Conservation (phyloP, 1,140 invertebrate species). For the Lordiphosa collinella region DNA sequence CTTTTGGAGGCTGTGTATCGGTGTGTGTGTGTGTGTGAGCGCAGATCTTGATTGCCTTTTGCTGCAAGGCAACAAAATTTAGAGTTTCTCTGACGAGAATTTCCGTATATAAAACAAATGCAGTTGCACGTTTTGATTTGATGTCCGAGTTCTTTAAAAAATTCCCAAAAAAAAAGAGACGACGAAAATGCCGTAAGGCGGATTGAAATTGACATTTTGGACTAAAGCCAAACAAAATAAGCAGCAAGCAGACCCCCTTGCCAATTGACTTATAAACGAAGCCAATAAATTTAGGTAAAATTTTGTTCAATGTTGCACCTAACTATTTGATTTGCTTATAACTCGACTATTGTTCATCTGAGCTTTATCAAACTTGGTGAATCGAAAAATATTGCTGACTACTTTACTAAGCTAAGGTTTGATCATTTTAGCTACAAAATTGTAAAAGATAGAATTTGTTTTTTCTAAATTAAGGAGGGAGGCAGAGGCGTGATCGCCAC, state of each 20-base stretch:
- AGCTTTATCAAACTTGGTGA: no score
- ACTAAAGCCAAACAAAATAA: constrained; percentile 43
- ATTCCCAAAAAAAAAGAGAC: background rate
- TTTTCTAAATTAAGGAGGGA: no score
- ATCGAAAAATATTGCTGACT: no score
- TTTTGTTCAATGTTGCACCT: no score
- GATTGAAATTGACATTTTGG: constrained; percentile 69
- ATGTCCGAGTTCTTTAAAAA: constrained; percentile 26
- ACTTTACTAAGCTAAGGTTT: no score
- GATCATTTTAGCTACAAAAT: no score
- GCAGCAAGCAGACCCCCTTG: constrained; percentile 17
- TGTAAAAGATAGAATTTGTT: no score
- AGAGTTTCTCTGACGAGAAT: constrained; percentile 53
- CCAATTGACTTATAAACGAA: constrained; percentile 16
- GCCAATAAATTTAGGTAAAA: constrained; percentile 1
- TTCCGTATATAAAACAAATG: constrained; percentile 70
- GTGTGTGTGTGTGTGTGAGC: constrained; percentile 35
- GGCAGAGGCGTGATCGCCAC: no score
- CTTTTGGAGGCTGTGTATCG: constrained; percentile 67
- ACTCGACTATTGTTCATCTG: no score
- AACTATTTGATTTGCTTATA: no score
- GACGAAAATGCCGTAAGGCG: constrained; percentile 29
- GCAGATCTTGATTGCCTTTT: constrained; percentile 70
- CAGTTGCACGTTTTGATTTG: constrained; percentile 52
- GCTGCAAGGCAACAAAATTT: constrained; percentile 53